Evolutionary conservation across 2,797 vertebrate genomes (phyloP), one percentile per base, ranked within the genome.

Genomic region (Anguilla marmorata): DNA sequence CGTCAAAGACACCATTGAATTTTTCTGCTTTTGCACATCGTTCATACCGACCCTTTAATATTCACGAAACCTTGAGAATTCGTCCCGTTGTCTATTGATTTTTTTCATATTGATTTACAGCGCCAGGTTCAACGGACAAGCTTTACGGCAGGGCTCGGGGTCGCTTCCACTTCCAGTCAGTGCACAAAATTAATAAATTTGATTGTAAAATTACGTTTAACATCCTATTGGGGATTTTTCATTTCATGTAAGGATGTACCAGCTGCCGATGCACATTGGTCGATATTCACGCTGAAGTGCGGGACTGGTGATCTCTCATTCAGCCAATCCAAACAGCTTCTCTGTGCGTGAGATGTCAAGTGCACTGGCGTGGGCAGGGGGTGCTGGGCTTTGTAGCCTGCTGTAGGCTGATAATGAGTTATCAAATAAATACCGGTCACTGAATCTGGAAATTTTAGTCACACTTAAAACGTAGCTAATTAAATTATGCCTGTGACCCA

Each of bases 31-130:
- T n/a, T 74, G 66, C 85, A 48, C 45, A 19, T 79, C 74, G 5
- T 86, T 86, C 41, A 30, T 74, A 24, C 30, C 12, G 52, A 48
- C 63, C 79, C 85, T 52, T 69, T 52, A 50, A 54, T 86, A 86
- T 72, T 86, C 69, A 76, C 85, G 12, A 27, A 86, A 45, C 63
- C 19, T 27, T 50, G 41, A 86, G 48, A 50, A 48, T 50, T 52
- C 24, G 19, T 76, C 45, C 63, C 8, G 56, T 48, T 72, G 60
- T 63, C 52, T 8, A 41, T 83, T 30, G 16, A 52, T 83, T 85
- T 58, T 85, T 58, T 56, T 27, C 83, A 37, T 19, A 21, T 45
- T 41, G 74, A 37, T 45, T 45, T 16, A 45, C 21, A 19, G 74
- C 11, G 12, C 1, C 72, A 3, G 14, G 33, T 30, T 27, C 24